Evolutionary conservation across 2,888 invertebrate genomes (phyloP), one percentile per base, ranked within the genome.

Genomic region (Cremastobaeus sp.): DNA sequence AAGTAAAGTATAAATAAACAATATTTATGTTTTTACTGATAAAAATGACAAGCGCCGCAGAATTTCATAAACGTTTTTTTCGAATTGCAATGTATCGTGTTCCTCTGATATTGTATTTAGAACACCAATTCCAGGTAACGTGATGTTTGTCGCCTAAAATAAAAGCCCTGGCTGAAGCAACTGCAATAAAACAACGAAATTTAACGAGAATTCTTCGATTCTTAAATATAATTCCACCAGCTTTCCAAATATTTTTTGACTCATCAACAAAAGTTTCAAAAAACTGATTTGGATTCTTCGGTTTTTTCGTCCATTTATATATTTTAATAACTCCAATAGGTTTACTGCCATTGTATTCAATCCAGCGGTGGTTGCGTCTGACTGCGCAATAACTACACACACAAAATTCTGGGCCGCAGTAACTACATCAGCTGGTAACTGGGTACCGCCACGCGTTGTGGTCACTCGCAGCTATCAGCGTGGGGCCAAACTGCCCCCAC

Each of bases 221-320:
- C 2, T 14, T 12, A 8, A 35, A 35, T 35, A 11, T 2, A 14
- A 39, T 39, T 2, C 37, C 37, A 17, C 9, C 8, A 9, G 1
- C 2, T 5, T 39, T 39, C 12, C 11, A 43, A 21, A 8, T 1
- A 11, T n/a, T 17, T 48, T n/a, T n/a, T n/a, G n/a, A n/a, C n/a
- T n/a, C 48, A 14, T 48, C 18, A 32, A 48, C 30, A 30, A 48
- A 32, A n/a, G 12, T 18, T 11, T 32, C 14, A 11, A 48, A 48
- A 48, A 48, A 32, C 4, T 32, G 4, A 14, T 30, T 30, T 8
- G 48, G 8, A n/a, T 25, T 25, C 5, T 21, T 21, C 17, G 45
- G 30, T 30, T 47, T 47, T 11, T 5, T 0, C 20, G 28, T 15
- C 45, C 45, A 0, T 12, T 9, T n/a, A 48, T 48, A 32, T 18